Base-by-base conservation (phyloP, 2,888 invertebrate species). In the Sminthurinus aureus region DNA sequence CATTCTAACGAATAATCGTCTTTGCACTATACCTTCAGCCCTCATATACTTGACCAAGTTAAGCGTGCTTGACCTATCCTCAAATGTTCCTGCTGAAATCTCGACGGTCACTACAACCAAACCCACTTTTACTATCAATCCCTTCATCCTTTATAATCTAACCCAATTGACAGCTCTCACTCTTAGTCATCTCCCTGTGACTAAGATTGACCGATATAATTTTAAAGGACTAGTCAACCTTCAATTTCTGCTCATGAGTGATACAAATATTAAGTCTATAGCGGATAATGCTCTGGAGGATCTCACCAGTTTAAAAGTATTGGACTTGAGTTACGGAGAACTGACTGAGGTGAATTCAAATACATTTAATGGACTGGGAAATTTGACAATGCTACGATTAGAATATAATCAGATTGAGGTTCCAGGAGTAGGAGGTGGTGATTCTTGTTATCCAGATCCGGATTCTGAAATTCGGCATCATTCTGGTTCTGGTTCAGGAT, bases 301-400 rank as follows among this genome's bases (percentile, higher is more conserved):
- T 8, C 22, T 86, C 20, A 81, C 11, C 0, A 38, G n/a, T 2
- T 66, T 88, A 0, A 26, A 50, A n/a, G 13, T 15, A 0, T 52
- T 88, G 6, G 15, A 66, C 6, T 50, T 88, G 38, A 76, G 51
- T 0, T 64, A 84, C n/a, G 86, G 85, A 67, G 67, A 71, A 0
- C 66, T 86, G 22, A 81, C 0, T 13, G 66, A 1, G 2, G 64
- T 86, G 22, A 82, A 82, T 26, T 71, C 82, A 0, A 26, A 79
- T 12, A 84, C 84, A 22, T 87, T 88, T 77, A 81, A 66, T 26
- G 88, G 88, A 12, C 66, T 87, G 2, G 26, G 76, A 4, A 82
- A 71, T 50, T 52, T 88, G 13, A 15, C 64, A 0, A 81, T 20
- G 3, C 78, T 87, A 15, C 58, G n/a, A 13, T 20, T 87, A 24